Evolutionary conservation across 2,797 vertebrate species (phyloP), one percentile per base, ranked within the genome.

Genomic region (Muscicapa comitata): DNA sequence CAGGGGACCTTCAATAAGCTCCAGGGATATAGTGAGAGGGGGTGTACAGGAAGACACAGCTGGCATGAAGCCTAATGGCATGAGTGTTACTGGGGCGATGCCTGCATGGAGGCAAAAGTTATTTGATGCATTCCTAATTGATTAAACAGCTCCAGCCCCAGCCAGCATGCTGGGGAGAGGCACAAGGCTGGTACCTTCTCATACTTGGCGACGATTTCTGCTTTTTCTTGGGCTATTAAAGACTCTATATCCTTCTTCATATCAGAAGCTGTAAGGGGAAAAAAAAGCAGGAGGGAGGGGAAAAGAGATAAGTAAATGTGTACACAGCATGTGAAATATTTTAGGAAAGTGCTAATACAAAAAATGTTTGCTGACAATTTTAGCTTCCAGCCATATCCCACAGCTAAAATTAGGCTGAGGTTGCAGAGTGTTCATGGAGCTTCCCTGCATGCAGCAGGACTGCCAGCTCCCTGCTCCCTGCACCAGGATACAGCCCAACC

Each of bases 181-280:
- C 50, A 74, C 0, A 0, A 75, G 72, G 43, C 61, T 77, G 72
- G 82, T 96, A 99, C 99, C 98, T 98, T 98, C 92, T 98, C 98
- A 98, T 99, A 99, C 94, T 98, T 99, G 84, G 97, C 96, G 94
- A 99, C 97, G 78, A 99, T 99, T 80, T 99, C 98, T 53, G 98
- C 97, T 63, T 98, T 98, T 97, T 99, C 99, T 96, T 98, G 98
- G 96, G 98, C 98, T 98, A 99, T 98, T 97, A 99, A 84, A 48
- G 97, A 95, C 58, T 99, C 98, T 77, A 99, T 98, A 92, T 99
- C 98, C 96, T 99, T 99, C 99, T 99, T 99, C 99, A 99, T 99
- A 98, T 98, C 98, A 98, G 97, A 98, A 98, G 97, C 98, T 99
- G 97, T 28, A 94, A 86, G 31, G 29, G 18, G 4, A 51, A 83